Conservation (phyloP, 2,888 invertebrate species). For the Conops quadrifasciatus region DNA sequence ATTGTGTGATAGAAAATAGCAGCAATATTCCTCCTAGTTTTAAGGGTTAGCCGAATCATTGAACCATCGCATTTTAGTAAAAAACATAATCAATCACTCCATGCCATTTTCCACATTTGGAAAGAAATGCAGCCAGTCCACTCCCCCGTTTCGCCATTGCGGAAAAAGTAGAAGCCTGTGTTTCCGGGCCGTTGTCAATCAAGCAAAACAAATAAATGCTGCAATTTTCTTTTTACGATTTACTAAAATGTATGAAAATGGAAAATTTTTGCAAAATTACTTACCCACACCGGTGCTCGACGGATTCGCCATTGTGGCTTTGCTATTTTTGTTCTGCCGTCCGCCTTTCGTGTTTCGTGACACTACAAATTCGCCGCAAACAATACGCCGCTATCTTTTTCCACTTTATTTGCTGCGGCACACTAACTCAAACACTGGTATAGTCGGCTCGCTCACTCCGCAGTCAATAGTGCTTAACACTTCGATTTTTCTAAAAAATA, state of each 20-base stretch:
- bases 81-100: too few species aligned
- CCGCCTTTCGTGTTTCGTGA: conserved; percentile 42
- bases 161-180: too few species aligned
- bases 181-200: too few species aligned
- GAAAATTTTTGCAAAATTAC: conserved; percentile 57
- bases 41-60: too few species aligned
- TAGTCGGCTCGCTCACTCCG: conserved; percentile 21
- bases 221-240: too few species aligned
- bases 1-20: too few species aligned
- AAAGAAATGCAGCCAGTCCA: too few species aligned
- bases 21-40: too few species aligned
- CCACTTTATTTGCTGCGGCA: conserved; percentile 35
- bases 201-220: too few species aligned
- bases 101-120: too few species aligned
- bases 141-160: too few species aligned
- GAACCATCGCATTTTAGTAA: too few species aligned
- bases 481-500: conserved; percentile 33
- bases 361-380: conserved; percentile 33
- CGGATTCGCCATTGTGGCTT: conserved; percentile 80
- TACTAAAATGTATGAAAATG: not conserved
- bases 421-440: conserved; percentile 8
- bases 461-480: conserved; percentile 14
- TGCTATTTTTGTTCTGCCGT: conserved; percentile 47
- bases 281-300: conserved; percentile 91
- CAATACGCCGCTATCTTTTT: conserved; percentile 37